phyloP scores from a whole-genome alignment of 1,140 invertebrate genomes.

The Brachionus asplanchnoidis region DNA sequence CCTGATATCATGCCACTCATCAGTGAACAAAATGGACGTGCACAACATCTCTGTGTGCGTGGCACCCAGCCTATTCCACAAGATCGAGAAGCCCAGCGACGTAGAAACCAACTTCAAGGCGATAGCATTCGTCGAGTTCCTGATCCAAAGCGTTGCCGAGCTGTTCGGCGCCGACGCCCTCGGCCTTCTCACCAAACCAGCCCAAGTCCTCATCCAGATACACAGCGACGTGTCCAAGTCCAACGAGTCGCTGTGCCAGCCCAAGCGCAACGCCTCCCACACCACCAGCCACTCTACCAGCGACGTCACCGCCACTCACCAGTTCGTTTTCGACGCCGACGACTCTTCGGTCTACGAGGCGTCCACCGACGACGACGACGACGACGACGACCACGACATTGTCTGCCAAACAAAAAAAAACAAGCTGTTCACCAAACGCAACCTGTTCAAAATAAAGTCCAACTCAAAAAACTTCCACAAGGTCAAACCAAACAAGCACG shows the following conservation, averaged over 20 bases:
- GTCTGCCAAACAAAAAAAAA: neutral
- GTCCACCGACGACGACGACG: neutral
- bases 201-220: neutral
- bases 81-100: constrained; percentile 20
- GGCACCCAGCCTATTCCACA: constrained; percentile 34
- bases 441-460: neutral
- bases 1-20: neutral
- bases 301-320: neutral
- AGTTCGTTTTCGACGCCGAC: neutral
- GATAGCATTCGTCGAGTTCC: constrained; percentile 21
- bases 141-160: neutral
- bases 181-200: neutral
- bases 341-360: neutral
- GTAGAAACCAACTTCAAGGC: constrained; percentile 27
- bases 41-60: constrained; percentile 39
- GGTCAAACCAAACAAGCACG: neutral
- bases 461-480: neutral
- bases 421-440: neutral
- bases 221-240: neutral
- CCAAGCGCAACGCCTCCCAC: neutral
- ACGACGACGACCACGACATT: neutral
- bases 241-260: neutral
- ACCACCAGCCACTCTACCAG: neutral
- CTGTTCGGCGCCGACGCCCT: constrained; percentile 15
- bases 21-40: constrained; percentile 26